These are phyloP conservation scores for Blastobasis adustella DNA, from an alignment of 2,888 invertebrate species.

Conservation along the genomic window DNA sequence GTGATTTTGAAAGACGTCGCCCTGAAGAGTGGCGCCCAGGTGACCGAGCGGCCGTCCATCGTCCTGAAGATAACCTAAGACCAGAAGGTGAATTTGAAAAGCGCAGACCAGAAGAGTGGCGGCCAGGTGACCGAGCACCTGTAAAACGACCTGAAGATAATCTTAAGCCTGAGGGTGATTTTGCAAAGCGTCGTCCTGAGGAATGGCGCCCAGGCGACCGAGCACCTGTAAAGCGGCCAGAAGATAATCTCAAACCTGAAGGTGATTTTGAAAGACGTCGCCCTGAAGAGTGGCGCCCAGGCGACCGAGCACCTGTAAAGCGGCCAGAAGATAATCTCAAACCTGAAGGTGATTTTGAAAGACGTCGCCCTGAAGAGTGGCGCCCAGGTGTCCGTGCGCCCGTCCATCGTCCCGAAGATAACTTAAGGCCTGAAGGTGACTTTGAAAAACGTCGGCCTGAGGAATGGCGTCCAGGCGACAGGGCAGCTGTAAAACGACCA, in stretches of 20 bases:
- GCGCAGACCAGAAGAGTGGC: slow-evolving; percentile 42
- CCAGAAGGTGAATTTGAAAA: slow-evolving; percentile 66
- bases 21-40: slow-evolving; percentile 43
- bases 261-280: slow-evolving; percentile 56
- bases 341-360: slow-evolving; percentile 74
- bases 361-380: slow-evolving; percentile 46
- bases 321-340: slow-evolving; percentile 75
- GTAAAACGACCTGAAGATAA: slow-evolving; percentile 61
- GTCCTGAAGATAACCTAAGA: slow-evolving; percentile 66
- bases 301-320: slow-evolving; percentile 62
- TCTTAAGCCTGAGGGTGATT: slow-evolving; percentile 64
- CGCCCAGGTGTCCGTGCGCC: slow-evolving; percentile 51
- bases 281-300: slow-evolving; percentile 59
- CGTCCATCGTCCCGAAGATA: slow-evolving; percentile 20
- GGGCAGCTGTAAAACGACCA: slow-evolving; percentile 43
- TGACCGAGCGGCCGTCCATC: slow-evolving; percentile 50
- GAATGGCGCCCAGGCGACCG: slow-evolving; percentile 64
- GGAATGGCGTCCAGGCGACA: slow-evolving; percentile 27
- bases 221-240: slow-evolving; percentile 50
- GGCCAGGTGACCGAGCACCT: slow-evolving; percentile 44
- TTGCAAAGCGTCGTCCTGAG: slow-evolving; percentile 43
- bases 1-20: slow-evolving; percentile 50
- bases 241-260: slow-evolving; percentile 68
- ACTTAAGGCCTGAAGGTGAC: slow-evolving; percentile 66
- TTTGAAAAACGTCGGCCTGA: slow-evolving; percentile 42